Conservation (phyloP, 2,888 invertebrate species). For the Thymelicus sylvestris region DNA sequence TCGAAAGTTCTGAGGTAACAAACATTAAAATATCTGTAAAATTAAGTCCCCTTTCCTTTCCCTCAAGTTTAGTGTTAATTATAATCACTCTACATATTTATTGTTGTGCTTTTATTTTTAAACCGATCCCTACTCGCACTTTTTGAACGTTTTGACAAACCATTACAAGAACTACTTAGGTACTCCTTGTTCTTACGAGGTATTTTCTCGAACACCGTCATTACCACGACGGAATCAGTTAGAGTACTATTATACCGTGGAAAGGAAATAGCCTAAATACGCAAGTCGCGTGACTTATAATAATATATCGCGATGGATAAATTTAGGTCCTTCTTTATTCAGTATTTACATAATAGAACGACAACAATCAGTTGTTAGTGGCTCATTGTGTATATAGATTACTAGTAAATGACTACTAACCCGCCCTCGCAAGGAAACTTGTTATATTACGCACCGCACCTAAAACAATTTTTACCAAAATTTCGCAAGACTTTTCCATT, state of each 20-base stretch:
- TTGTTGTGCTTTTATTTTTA: no score
- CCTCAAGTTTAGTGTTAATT: no score
- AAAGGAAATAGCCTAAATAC: constrained; percentile 6
- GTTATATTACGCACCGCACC: no score
- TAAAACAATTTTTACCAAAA: no score
- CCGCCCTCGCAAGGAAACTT: no score
- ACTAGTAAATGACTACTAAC: not conserved
- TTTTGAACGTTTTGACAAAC: no score
- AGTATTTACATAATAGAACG: not conserved
- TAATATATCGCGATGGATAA: constrained; percentile 1
- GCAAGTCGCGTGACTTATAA: constrained; percentile 9
- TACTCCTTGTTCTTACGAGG: not conserved
- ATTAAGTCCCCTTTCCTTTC: no score
- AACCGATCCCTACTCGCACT: no score
- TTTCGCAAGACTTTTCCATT: no score
- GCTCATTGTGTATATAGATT: not conserved
- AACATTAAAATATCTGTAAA: no score
- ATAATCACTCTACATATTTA: no score
- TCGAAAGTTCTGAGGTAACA: no score
- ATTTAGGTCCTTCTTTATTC: constrained; percentile 1
- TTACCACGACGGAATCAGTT: constrained; percentile 1
- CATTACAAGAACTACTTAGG: not conserved
- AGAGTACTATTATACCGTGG: not conserved
- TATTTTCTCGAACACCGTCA: not conserved
- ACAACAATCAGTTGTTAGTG: constrained; percentile 2